phyloP scores from a whole-genome alignment of 2,113 vertebrate species.

The Aptenodytes patagonicus region DNA sequence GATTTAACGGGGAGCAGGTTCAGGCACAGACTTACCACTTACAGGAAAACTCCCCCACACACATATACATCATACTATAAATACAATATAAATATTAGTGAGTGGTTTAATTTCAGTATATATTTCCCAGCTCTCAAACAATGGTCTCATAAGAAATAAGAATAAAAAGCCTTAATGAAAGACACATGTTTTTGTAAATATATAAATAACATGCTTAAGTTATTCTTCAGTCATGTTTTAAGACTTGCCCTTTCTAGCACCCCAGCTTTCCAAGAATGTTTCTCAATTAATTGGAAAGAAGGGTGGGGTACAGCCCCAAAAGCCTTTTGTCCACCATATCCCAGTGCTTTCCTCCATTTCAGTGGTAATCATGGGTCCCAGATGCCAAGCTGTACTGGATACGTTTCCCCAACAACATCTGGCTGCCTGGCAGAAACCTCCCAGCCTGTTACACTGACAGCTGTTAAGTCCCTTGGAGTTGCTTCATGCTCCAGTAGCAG shows the following conservation, averaged over 20 bases:
- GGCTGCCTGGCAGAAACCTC: constrained; percentile 35
- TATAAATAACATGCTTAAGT: neutral
- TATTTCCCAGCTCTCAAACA: constrained; percentile 5
- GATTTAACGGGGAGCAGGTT: neutral
- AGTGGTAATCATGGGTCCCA: neutral
- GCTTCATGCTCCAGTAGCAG: constrained; percentile 5
- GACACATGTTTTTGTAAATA: constrained; percentile 19
- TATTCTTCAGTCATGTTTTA: constrained; percentile 5
- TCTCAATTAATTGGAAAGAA: neutral
- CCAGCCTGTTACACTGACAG: neutral
- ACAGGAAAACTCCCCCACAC: neutral
- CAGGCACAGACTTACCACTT: neutral
- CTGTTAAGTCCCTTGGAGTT: neutral
- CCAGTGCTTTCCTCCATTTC: neutral
- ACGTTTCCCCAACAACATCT: constrained; percentile 44
- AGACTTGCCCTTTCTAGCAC: neutral
- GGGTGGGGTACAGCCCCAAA: neutral
- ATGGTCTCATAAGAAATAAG: neutral
- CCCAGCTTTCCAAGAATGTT: neutral
- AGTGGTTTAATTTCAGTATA: constrained; percentile 6
- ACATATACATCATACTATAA: neutral
- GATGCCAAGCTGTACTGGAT: neutral
- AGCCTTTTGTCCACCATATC: neutral
- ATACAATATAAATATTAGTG: neutral
- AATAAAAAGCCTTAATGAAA: neutral